A percentile compares a stretch with the other conserved stretches of the same genome.
Evolutionary conservation across 2,888 invertebrate genomes (phyloP).

Genomic region (Phaedon cochleariae): DNA sequence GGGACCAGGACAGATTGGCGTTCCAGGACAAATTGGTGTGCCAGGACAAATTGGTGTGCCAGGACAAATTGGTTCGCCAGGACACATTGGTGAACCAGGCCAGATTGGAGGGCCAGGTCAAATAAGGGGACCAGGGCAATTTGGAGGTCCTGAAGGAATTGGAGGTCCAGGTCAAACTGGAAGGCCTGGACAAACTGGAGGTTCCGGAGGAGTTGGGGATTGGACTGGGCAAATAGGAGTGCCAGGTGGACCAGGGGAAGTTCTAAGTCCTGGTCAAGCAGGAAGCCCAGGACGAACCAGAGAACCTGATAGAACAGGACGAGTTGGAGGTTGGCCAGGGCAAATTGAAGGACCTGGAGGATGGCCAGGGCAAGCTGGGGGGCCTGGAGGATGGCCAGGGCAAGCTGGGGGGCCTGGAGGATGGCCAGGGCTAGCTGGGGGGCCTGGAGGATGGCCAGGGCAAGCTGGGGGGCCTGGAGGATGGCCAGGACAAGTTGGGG

Average conservation of each 20-base stretch:
- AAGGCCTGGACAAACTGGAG: slow-evolving; percentile 27
- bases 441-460: too few species aligned
- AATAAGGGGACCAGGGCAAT: slow-evolving; percentile 19
- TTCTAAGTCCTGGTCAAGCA: slow-evolving; percentile 22
- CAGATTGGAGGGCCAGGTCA: slow-evolving; percentile 24
- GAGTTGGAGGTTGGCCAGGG: slow-evolving; percentile 15
- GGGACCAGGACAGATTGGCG: neutral
- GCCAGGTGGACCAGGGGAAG: slow-evolving; percentile 28
- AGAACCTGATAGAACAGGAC: neutral
- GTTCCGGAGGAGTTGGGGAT: slow-evolving; percentile 7
- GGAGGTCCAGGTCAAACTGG: slow-evolving; percentile 27
- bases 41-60: slow-evolving; percentile 26
- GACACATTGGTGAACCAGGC: slow-evolving; percentile 22
- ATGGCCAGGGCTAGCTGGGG: too few species aligned
- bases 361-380: too few species aligned
- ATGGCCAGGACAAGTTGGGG: slow-evolving; percentile 16
- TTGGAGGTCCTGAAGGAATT: slow-evolving; percentile 16
- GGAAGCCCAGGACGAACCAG: slow-evolving; percentile 33
- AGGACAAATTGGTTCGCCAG: slow-evolving; percentile 30
- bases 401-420: too few species aligned
- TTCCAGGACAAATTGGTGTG: slow-evolving; percentile 16
- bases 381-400: too few species aligned
- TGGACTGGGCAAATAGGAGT: slow-evolving; percentile 24
- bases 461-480: slow-evolving; percentile 18
- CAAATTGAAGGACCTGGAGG: slow-evolving; percentile 4